Base-by-base conservation (phyloP, 2,113 vertebrate species). In the Petrocephalus microphthalmus region DNA sequence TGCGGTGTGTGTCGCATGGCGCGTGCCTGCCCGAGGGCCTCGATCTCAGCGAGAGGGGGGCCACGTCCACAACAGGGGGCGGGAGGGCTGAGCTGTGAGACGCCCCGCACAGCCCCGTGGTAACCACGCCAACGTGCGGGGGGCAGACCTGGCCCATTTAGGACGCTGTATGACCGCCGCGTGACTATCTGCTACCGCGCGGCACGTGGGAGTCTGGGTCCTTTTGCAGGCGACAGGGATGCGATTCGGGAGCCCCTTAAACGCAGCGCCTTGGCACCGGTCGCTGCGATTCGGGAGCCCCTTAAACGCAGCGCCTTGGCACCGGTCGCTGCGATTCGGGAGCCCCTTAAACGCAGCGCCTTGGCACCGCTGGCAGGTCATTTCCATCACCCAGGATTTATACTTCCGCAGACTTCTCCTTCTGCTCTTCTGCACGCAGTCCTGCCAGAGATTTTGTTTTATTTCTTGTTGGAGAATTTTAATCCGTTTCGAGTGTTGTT, bases 171-270 rank as follows among this genome's bases (percentile, higher is more conserved):
- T 84, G 60, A 52, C 42, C 90, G 90, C 42, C 90, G 90, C 89
- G 89, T 89, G 90, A 92, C 89, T 86, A 90, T 89, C 54, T 54
- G 87, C 53, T 60, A 87, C 90, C 5, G 2, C 15, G 2, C 33
- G 19, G 3, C 22, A 10, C 25, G 82, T 84, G 82, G 82, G 82
- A 52, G 82, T 84, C 49, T 51, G 2, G 17, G 20, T 52, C 11
- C 22, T 20, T 51, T 47, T 20, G 82, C 7, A 84, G 22, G 52
- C 45, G 22, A 20, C 22, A n/a, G n/a, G 20, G 42, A 37, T 51
- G 45, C 0, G 20, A 84, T 51, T 19, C 20, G 45, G 37, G 82
- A 47, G 45, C 49, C 5, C n/a, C 82, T 49, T 49, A 84, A 84
- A 52, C 52, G 47, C 82, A 84, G n/a, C 49, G 52, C 71, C 52